phyloP scores from a whole-genome alignment of 2,888 invertebrate species.

The Hirtodrosophila confusa region DNA sequence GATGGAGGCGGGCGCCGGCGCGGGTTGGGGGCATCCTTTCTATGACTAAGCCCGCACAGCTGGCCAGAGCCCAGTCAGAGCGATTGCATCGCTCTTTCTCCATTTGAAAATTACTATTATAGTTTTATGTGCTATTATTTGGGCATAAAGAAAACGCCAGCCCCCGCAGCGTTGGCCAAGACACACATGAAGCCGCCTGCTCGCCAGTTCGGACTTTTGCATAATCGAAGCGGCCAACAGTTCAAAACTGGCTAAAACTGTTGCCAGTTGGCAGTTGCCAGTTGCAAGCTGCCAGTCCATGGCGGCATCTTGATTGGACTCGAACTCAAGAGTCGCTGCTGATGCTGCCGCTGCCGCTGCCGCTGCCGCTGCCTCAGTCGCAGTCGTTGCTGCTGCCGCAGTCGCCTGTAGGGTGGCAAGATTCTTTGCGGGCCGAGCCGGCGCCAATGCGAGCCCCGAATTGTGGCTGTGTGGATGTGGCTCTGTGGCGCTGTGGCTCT shows the following conservation, averaged over 20 bases:
- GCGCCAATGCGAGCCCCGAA: slow-evolving; percentile 51
- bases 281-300: slow-evolving; percentile 38
- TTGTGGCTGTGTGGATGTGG: slow-evolving; percentile 13
- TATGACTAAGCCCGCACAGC: slow-evolving; percentile 76
- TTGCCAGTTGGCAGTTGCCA: slow-evolving; percentile 25
- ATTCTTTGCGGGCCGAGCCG: slow-evolving; percentile 46
- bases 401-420: slow-evolving; percentile 60
- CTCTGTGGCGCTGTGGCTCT: slow-evolving; percentile 19
- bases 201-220: slow-evolving; percentile 43
- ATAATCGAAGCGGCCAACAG: slow-evolving; percentile 62
- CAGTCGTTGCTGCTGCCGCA: no score
- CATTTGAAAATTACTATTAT: slow-evolving; percentile 78
- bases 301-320: slow-evolving; percentile 74
- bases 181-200: slow-evolving; percentile 44
- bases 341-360: neutral
- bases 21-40: slow-evolving; percentile 52
- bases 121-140: slow-evolving; percentile 79
- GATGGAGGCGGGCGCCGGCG: no score
- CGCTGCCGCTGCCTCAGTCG: neutral
- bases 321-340: slow-evolving; percentile 27
- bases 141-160: slow-evolving; percentile 75
- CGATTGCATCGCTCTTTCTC: slow-evolving; percentile 77
- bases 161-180: slow-evolving; percentile 70
- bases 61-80: slow-evolving; percentile 42
- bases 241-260: slow-evolving; percentile 46